A percentile compares a stretch with the other conserved stretches of the same genome.
Conservation (phyloP, 2,888 invertebrate species). For the Rhingia rostrata region DNA sequence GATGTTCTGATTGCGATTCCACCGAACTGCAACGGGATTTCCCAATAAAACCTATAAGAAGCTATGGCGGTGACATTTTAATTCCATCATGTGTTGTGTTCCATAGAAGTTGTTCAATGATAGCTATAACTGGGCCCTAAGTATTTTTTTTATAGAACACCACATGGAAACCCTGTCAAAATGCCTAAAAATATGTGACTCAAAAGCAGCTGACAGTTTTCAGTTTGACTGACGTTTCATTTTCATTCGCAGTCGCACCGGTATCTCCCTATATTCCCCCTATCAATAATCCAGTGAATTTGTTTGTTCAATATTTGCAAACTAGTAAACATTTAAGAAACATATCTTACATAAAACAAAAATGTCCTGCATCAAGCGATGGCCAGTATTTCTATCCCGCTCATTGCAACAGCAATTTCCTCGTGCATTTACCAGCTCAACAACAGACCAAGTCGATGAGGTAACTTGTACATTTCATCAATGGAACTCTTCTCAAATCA, state of each 20-base stretch:
- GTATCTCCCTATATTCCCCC: too few species aligned
- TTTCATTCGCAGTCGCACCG: not conserved
- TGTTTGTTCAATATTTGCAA: too few species aligned
- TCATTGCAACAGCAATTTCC: conserved; percentile 6
- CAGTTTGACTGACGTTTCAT: not conserved
- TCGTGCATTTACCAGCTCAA: conserved; percentile 31
- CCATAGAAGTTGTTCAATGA: too few species aligned
- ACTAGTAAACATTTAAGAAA: not conserved
- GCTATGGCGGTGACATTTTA: not conserved
- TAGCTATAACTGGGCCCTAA: too few species aligned
- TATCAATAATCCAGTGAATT: too few species aligned
- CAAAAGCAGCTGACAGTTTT: not conserved
- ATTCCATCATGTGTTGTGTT: too few species aligned
- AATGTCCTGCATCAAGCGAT: conserved; percentile 38
- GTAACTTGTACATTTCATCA: conserved; percentile 37
- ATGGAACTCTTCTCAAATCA: not conserved
- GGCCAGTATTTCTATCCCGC: conserved; percentile 8
- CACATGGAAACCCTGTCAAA: not conserved
- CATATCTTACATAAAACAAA: not conserved
- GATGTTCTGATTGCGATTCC: too few species aligned
- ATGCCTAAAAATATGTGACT: not conserved
- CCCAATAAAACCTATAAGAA: too few species aligned
- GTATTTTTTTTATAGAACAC: not conserved
- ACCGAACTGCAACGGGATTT: too few species aligned
- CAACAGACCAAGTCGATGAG: conserved; percentile 34